phyloP scores from a whole-genome alignment of 2,113 vertebrate species.

The Indri indri region DNA sequence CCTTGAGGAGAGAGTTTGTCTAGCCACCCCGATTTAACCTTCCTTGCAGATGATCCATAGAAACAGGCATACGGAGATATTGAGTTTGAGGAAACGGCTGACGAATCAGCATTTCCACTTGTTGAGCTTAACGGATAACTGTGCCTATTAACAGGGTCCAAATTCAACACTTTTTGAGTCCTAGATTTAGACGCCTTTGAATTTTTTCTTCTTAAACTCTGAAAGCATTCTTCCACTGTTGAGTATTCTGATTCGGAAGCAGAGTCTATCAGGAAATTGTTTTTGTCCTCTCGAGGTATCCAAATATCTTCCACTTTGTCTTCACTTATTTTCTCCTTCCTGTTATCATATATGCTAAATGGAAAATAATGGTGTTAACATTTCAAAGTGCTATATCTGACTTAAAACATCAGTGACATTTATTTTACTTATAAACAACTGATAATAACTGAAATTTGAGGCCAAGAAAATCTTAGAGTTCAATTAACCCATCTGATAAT shows the following conservation, averaged over 20 bases:
- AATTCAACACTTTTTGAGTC: slow-evolving; percentile 60
- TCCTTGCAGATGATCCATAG: slow-evolving; percentile 86
- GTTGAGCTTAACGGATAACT: slow-evolving; percentile 71
- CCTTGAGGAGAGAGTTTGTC: slow-evolving; percentile 97
- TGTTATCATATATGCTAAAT: slow-evolving; percentile 74
- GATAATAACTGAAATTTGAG: neutral
- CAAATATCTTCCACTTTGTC: slow-evolving; percentile 75
- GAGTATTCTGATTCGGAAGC: slow-evolving; percentile 87
- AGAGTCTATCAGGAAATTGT: slow-evolving; percentile 55
- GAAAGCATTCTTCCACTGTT: slow-evolving; percentile 84
- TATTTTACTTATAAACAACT: neutral
- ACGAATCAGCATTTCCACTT: slow-evolving; percentile 27
- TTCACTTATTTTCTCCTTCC: slow-evolving; percentile 59
- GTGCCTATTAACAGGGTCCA: slow-evolving; percentile 78
- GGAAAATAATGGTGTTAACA: neutral
- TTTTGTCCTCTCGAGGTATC: slow-evolving; percentile 70
- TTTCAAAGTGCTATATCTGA: neutral
- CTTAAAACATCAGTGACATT: neutral
- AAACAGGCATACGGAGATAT: slow-evolving; percentile 97
- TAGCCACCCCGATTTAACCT: slow-evolving; percentile 92
- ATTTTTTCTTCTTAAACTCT: slow-evolving; percentile 75
- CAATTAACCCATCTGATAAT: neutral
- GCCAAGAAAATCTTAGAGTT: neutral
- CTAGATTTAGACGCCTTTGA: slow-evolving; percentile 69
- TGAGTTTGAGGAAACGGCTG: slow-evolving; percentile 27